Evolutionary conservation across 2,113 vertebrate genomes (phyloP).

Genomic region (Dicaeum eximium): DNA sequence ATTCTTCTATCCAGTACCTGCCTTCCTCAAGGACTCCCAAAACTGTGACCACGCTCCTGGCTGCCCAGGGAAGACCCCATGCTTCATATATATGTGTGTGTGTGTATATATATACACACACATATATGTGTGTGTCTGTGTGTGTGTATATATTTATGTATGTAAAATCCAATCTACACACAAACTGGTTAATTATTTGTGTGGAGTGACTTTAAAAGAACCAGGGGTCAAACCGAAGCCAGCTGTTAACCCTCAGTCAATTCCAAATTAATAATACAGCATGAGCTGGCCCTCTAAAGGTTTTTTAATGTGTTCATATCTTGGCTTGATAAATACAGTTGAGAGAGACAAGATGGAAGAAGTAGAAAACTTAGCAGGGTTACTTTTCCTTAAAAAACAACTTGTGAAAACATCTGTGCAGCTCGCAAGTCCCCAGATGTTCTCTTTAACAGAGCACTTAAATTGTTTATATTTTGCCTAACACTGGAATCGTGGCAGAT

Average conservation of each 20-base stretch:
- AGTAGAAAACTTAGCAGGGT: slow-evolving; percentile 34
- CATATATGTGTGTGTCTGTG: accelerated
- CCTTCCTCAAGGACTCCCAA: not conserved
- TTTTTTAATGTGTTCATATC: slow-evolving; percentile 69
- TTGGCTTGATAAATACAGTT: slow-evolving; percentile 35
- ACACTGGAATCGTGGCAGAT: slow-evolving; percentile 51
- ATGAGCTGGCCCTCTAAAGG: slow-evolving; percentile 20
- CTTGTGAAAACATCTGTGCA: slow-evolving; percentile 58
- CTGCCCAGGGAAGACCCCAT: not conserved
- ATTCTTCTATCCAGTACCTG: not conserved
- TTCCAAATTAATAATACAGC: slow-evolving; percentile 52
- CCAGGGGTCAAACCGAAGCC: not conserved
- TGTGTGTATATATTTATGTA: not conserved
- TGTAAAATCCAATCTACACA: not conserved
- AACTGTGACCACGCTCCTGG: not conserved
- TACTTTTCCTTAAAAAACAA: slow-evolving; percentile 16
- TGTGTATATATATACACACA: accelerated
- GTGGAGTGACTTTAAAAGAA: not conserved
- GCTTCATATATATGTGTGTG: not conserved
- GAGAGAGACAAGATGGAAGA: slow-evolving; percentile 46
- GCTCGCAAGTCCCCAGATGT: slow-evolving; percentile 44
- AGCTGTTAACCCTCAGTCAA: slow-evolving; percentile 47
- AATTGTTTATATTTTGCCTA: slow-evolving; percentile 66
- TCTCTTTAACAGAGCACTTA: slow-evolving; percentile 62
- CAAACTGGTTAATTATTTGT: not conserved